These are phyloP conservation scores for Micronycteris hirsuta DNA, from an alignment of 2,113 vertebrate genomes.

Conservation along the genomic window DNA sequence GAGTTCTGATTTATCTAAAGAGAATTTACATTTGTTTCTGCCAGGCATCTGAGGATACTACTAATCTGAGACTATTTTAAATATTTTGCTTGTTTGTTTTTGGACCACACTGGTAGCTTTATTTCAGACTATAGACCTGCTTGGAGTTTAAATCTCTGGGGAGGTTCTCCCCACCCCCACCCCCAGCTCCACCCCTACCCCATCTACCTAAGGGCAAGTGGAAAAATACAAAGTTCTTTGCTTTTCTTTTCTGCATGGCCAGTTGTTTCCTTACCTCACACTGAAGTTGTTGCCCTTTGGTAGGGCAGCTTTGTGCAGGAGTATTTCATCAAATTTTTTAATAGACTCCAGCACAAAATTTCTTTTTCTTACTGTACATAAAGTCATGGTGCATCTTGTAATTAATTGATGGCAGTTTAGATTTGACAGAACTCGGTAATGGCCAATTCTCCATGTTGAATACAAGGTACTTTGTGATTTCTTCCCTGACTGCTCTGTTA, in stretches of 20 bases:
- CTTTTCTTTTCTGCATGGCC: background rate
- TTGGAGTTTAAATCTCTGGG: background rate
- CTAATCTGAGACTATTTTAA: background rate
- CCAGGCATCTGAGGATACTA: background rate
- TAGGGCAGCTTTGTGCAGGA: background rate
- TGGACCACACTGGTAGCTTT: conserved; percentile 18
- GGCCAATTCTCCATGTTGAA: background rate
- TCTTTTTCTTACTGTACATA: background rate
- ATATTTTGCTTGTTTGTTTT: conserved; percentile 42
- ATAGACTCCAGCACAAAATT: background rate
- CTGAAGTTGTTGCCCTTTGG: background rate
- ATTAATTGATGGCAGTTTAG: background rate
- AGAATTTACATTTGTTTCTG: conserved; percentile 20
- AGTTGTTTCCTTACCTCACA: background rate
- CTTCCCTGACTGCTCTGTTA: background rate
- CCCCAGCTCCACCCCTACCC: background rate
- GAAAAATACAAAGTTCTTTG: conserved; percentile 24
- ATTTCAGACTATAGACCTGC: background rate
- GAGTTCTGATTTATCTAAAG: background rate
- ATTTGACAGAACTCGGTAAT: background rate
- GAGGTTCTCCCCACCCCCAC: background rate
- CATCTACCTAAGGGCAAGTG: background rate
- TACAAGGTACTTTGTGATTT: background rate
- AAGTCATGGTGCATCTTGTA: conserved; percentile 17
- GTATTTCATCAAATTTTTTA: conserved; percentile 11